Evolutionary conservation across 2,797 vertebrate genomes (phyloP).

Genomic region (Pogoniulus pusillus): DNA sequence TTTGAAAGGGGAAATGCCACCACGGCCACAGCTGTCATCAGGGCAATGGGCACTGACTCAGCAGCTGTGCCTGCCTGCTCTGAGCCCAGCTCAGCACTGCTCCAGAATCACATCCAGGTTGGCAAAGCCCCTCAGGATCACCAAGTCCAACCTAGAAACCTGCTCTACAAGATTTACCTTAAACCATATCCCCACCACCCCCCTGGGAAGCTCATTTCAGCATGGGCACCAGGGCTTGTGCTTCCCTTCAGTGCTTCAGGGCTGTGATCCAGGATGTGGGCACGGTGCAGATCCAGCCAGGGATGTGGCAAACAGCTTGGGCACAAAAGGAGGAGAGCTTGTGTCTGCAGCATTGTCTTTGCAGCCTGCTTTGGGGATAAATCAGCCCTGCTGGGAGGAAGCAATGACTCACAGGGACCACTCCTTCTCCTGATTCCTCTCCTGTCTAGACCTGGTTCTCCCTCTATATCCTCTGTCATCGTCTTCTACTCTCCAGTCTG

Average conservation of each 20-base stretch:
- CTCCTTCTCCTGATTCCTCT: not conserved
- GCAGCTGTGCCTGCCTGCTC: not conserved
- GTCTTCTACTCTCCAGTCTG: not conserved
- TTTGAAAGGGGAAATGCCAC: not conserved
- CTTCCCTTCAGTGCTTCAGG: not conserved
- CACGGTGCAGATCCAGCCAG: fast-evolving
- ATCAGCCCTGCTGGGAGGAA: not conserved
- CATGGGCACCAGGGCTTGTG: fast-evolving
- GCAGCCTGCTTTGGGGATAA: not conserved
- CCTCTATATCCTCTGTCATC: not conserved
- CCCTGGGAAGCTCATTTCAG: not conserved
- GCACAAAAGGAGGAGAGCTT: not conserved
- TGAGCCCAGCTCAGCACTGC: not conserved
- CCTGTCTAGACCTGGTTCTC: not conserved
- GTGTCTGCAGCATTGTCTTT: not conserved
- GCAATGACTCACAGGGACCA: not conserved
- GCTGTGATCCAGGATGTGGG: not conserved
- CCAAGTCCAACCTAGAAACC: too few species aligned
- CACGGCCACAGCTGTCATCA: not conserved
- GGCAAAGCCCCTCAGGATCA: too few species aligned
- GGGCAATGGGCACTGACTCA: not conserved
- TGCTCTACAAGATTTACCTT: too few species aligned
- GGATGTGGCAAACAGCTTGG: not conserved
- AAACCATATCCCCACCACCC: too few species aligned
- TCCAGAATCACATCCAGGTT: too few species aligned